Conservation (phyloP, 1,140 invertebrate species). For the Pachypeltis micranthus region DNA sequence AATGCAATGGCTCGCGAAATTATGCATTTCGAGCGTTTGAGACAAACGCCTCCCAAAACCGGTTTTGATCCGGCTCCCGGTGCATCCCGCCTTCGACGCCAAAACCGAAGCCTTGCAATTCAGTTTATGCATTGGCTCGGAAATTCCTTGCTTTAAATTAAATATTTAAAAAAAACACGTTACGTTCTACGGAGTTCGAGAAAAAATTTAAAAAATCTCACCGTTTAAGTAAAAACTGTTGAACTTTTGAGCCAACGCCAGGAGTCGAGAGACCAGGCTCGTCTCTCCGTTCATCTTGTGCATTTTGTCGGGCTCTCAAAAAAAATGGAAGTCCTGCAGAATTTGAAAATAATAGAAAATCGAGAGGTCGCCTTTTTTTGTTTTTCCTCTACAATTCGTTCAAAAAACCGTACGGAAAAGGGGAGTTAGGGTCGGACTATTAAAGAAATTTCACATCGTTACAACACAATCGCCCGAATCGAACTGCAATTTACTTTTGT, state of each 20-base stretch:
- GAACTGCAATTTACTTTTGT: not conserved
- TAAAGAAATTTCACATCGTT: not conserved
- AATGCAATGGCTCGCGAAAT: too few relatives aligned
- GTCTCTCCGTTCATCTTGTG: constrained; percentile 14
- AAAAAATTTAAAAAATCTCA: constrained; percentile 42
- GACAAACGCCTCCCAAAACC: too few relatives aligned
- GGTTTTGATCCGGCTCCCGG: too few relatives aligned
- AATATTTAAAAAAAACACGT: too few relatives aligned
- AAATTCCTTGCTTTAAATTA: too few relatives aligned
- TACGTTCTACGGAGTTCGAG: too few relatives aligned
- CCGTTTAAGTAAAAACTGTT: constrained; percentile 77
- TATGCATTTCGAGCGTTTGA: too few relatives aligned
- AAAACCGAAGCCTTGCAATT: too few relatives aligned
- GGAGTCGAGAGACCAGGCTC: constrained; percentile 24
- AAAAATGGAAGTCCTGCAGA: not conserved
- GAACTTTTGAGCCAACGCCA: constrained; percentile 67
- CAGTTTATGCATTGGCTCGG: too few relatives aligned
- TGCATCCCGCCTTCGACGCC: too few relatives aligned
- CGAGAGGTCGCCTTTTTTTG: too few relatives aligned
- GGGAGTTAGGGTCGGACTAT: too few relatives aligned
- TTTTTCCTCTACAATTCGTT: not conserved
- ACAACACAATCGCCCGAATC: not conserved
- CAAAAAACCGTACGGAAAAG: not conserved
- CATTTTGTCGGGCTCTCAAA: not conserved
- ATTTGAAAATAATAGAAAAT: not conserved